Evolutionary conservation across 2,797 vertebrate species (phyloP).

Genomic region (Chelidonichthys spinosus): DNA sequence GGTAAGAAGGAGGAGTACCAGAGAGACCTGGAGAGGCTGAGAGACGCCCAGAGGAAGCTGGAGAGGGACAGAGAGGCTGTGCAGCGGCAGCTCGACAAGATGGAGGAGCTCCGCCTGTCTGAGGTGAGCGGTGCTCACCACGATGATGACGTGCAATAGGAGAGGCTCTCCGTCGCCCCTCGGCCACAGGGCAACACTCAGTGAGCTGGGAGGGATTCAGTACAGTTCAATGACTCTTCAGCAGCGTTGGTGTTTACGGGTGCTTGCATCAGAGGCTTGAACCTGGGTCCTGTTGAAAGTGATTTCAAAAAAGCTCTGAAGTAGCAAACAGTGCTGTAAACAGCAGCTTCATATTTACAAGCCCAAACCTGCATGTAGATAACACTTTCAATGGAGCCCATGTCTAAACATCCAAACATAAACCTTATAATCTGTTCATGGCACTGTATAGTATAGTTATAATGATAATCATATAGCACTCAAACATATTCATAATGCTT

Average conservation of each 20-base stretch:
- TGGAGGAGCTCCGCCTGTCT: slow-evolving; percentile 76
- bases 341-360: not conserved
- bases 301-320: slow-evolving; percentile 19
- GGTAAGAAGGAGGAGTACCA: slow-evolving; percentile 89
- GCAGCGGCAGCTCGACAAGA: slow-evolving; percentile 82
- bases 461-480: no score
- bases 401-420: not conserved
- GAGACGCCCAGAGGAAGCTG: slow-evolving; percentile 90
- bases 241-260: slow-evolving; percentile 24
- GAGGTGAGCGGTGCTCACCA: slow-evolving; percentile 67
- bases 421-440: not conserved
- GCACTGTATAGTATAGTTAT: not conserved
- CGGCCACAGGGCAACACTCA: slow-evolving; percentile 13
- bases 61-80: slow-evolving; percentile 89
- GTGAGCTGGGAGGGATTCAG: not conserved
- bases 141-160: not conserved
- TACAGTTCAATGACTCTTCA: slow-evolving; percentile 24
- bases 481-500: not conserved
- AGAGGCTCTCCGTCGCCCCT: slow-evolving; percentile 2
- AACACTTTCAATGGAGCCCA: not conserved
- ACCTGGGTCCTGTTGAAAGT: slow-evolving; percentile 22
- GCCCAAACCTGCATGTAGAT: not conserved
- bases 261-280: slow-evolving; percentile 24
- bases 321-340: not conserved
- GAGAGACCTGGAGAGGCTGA: slow-evolving; percentile 90